These are phyloP conservation scores for Mycogona germanica DNA, from an alignment of 2,888 invertebrate genomes.

Conservation along the genomic window DNA sequence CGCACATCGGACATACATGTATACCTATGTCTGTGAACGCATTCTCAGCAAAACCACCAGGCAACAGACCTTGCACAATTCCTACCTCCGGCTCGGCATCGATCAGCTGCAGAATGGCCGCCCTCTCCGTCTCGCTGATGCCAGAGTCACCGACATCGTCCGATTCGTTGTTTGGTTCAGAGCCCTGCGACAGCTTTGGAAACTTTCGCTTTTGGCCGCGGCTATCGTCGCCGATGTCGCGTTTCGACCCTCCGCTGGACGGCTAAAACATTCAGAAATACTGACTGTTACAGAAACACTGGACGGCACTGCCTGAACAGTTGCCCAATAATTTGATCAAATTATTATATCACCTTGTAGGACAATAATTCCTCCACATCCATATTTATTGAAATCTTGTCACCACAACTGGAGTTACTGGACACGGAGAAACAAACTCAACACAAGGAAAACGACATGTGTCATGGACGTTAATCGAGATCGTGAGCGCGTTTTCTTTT, in stretches of 20 bases:
- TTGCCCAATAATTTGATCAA: not conserved
- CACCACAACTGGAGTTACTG: no score
- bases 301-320: not conserved
- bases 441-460: no score
- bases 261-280: constrained; percentile 18
- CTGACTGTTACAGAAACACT: not conserved
- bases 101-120: constrained; percentile 62
- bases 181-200: constrained; percentile 18
- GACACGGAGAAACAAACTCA: no score
- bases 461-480: no score
- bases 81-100: constrained; percentile 62
- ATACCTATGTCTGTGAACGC: no score
- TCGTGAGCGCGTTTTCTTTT: no score
- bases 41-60: no score
- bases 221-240: constrained; percentile 34
- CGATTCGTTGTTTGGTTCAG: constrained; percentile 21
- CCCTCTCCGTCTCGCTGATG: constrained; percentile 56
- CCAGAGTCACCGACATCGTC: constrained; percentile 22
- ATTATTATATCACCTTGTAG: constrained; percentile 37
- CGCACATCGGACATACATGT: no score
- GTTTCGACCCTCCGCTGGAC: constrained; percentile 40
- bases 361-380: constrained; percentile 25
- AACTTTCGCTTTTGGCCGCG: constrained; percentile 21
- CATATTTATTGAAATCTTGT: constrained; percentile 18
- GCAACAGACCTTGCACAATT: no score